Base-by-base conservation (phyloP, 2,113 vertebrate genomes). In the Ginglymostoma cirratum region DNA sequence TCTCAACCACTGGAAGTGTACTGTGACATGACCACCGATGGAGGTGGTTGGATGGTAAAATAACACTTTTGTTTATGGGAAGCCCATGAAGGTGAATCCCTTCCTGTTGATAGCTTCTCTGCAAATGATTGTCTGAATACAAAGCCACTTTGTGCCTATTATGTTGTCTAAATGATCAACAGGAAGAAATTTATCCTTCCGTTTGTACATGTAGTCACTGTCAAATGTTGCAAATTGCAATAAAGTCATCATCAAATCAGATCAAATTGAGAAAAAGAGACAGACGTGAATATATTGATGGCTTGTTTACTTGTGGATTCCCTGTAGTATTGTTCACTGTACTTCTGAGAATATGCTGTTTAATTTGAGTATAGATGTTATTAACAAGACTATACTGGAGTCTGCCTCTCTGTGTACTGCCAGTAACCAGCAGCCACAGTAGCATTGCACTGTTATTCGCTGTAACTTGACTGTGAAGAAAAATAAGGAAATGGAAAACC, bases 11-110 rank as follows among this genome's bases (percentile, higher is more conserved):
- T 98, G 95, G 98, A 99, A 96, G 99, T 99, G 83, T 99, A 97
- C 98, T 99, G 99, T 0, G 99, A 99, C 97, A 99, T 99, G 99
- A 97, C 45, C 67, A 98, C 98, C 8, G 99, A 99, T 0, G 99
- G 99, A 3, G 99, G 99, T 0, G 99, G 99, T 96, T 99, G 99
- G 99, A 99, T 99, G 0, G 99, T 99, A 97, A 99, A 42, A 21
- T 42, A 21, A 42, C 17, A 83, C 21, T 83, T 83, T 38, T 83
- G 1, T 83, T 42, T 38, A 42, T 42, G 38, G 38, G 42, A 14
- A 76, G 14, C 21, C 94, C 94, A 48, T 45, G 38, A 15, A 70
- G 34, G 70, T 42, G n/a, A 70, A 95, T 48, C 19, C 45, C 34
- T 19, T 66, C 8, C 93, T 14, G 24, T 69, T 69, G 23, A 52